Base-by-base conservation (phyloP, 1,140 invertebrate species). In the Solenopsis fugax region DNA sequence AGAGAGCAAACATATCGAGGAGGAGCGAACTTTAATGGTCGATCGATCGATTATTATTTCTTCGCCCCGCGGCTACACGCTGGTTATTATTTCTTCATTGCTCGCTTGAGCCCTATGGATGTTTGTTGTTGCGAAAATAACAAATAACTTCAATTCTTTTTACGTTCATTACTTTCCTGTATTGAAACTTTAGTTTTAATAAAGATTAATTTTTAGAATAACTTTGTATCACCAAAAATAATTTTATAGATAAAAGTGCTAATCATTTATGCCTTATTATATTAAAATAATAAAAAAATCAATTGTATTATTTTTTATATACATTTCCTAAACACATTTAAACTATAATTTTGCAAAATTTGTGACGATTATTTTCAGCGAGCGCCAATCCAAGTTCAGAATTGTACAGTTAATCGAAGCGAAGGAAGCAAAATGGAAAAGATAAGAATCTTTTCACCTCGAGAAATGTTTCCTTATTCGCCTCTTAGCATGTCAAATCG, bases 31-130 rank as follows among this genome's bases (percentile, higher is more conserved):
- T 67, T 37, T 69, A 78, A 76, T 86, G 45, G 62, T 21, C 50
- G 73, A 85, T 77, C 45, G 73, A 86, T 69, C 62, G 75, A 78
- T 86, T 86, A 78, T 86, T 86, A 50, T 65, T 78, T 86, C 29
- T 45, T n/a, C 60, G n/a, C 58, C n/a, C 34, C n/a, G 24, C 29
- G 37, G 34, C 34, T 54, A 18, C 12, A 50, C 21, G 50, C 48
- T 56, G 41, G 67, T 86, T 69, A 86, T 86, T 78, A 69, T 45
- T 86, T 86, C 41, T 78, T 48, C n/a, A 13, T 85, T 77, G 21
- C 71, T 48, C 12, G 50, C 4, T 50, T 37, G 4, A 48, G 41
- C 18, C 18, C 12, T 65, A 65, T 18, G 5, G 37, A 21, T 9
- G 21, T 85, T 76, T 64, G 4, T 34, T 21, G 56, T 76, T 21